phyloP scores from a whole-genome alignment of 2,888 invertebrate species.

The Agrypnus murinus region DNA sequence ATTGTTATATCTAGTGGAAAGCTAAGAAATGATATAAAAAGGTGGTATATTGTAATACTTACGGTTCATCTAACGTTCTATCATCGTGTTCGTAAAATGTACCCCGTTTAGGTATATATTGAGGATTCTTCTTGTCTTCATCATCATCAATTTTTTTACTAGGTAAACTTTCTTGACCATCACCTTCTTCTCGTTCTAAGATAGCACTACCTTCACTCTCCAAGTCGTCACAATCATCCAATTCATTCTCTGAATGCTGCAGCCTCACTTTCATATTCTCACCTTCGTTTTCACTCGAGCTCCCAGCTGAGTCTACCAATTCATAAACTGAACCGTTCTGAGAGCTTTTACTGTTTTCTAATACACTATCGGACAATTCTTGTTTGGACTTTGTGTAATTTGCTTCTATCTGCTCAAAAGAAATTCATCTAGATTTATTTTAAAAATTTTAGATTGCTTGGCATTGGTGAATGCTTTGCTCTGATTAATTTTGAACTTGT shows the following conservation, averaged over 20 bases:
- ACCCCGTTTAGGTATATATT: constrained; percentile 96
- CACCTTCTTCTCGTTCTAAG: constrained; percentile 81
- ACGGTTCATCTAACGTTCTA: constrained; percentile 84
- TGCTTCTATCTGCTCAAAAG: constrained; percentile 22
- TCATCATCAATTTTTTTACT: constrained; percentile 89
- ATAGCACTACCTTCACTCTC: constrained; percentile 71
- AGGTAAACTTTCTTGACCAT: constrained; percentile 78
- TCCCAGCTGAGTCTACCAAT: constrained; percentile 31
- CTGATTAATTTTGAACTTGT: constrained; percentile 64
- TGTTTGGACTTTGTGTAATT: constrained; percentile 13
- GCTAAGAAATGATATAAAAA: no score
- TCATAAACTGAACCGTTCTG: constrained; percentile 67
- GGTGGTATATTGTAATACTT: no score
- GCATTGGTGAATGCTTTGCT: constrained; percentile 56
- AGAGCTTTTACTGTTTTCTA: constrained; percentile 57
- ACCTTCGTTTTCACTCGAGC: constrained; percentile 64
- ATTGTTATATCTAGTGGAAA: no score
- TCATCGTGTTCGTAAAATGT: constrained; percentile 98
- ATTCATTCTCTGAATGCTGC: constrained; percentile 23
- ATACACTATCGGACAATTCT: constrained; percentile 26
- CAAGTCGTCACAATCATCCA: constrained; percentile 63
- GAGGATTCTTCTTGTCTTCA: constrained; percentile 96
- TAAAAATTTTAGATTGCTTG: neutral
- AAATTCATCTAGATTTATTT: neutral
- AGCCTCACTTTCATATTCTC: constrained; percentile 26